Evolutionary conservation across 30 jellyfish, hydroid and myxozoan genomes (phyloP).

Genomic region (Hydra vulgaris): DNA sequence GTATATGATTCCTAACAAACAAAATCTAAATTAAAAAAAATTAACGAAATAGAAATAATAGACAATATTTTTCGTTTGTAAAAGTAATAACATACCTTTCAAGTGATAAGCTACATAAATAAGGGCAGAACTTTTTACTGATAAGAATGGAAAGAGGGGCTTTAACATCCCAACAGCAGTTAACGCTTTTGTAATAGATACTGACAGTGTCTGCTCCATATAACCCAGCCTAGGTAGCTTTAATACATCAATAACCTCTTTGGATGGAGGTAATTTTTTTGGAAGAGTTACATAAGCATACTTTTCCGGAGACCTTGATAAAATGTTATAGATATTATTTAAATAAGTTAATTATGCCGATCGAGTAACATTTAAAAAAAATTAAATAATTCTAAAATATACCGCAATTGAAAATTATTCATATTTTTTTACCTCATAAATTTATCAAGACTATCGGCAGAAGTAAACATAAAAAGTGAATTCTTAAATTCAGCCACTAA

Average conservation of each 20-base stretch:
- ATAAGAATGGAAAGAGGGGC: slow-evolving; percentile 76
- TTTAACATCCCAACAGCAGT: slow-evolving; percentile 85
- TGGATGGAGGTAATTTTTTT: slow-evolving; percentile 74
- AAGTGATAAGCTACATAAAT: slow-evolving; percentile 75
- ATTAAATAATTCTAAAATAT: no score
- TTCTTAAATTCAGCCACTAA: slow-evolving; percentile 60
- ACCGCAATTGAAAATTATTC: no score
- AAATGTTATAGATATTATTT: not conserved
- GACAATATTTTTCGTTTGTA: no score
- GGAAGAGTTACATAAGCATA: slow-evolving; percentile 52
- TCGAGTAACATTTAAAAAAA: no score
- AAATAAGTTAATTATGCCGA: no score
- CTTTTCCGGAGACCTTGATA: slow-evolving; percentile 60
- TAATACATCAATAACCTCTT: slow-evolving; percentile 48
- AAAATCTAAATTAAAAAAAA: no score
- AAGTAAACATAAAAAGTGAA: slow-evolving; percentile 31
- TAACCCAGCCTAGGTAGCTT: slow-evolving; percentile 84
- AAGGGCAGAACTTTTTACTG: slow-evolving; percentile 75
- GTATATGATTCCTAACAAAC: no score
- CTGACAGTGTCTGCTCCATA: slow-evolving; percentile 78
- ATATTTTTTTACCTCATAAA: slow-evolving; percentile 71
- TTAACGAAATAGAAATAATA: no score
- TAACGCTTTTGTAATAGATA: slow-evolving; percentile 53
- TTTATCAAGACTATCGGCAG: slow-evolving; percentile 54
- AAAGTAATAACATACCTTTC: slow-evolving; percentile 37